Conservation (phyloP, 2,113 vertebrate genomes). For the Bubo blakistoni region DNA sequence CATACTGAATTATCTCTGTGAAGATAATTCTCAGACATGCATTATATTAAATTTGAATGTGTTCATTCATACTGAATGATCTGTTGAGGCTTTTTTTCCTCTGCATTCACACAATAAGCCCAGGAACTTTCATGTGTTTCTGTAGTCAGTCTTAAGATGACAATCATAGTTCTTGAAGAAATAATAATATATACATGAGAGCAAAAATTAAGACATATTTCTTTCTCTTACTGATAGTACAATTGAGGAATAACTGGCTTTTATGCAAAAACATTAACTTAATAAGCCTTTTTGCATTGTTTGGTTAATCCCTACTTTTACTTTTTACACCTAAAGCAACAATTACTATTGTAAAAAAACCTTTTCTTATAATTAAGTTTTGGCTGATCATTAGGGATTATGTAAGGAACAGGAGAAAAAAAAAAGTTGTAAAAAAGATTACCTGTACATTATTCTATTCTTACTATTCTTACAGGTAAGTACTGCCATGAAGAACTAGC, state of each 20-base stretch:
- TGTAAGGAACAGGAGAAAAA: neutral
- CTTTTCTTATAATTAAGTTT: neutral
- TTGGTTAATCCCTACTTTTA: neutral
- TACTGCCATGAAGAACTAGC: neutral
- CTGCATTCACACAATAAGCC: neutral
- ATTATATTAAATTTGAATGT: constrained; percentile 10
- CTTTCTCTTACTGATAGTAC: neutral
- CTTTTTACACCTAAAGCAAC: neutral
- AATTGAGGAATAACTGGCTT: neutral
- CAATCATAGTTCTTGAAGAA: neutral
- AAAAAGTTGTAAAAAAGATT: neutral
- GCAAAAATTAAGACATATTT: neutral
- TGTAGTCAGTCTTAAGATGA: neutral
- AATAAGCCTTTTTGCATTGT: neutral
- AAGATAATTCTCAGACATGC: neutral
- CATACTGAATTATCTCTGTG: neutral
- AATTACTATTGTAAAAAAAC: neutral
- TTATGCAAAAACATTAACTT: neutral
- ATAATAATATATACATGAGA: neutral
- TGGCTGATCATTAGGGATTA: neutral
- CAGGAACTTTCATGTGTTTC: neutral
- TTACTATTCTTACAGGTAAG: neutral
- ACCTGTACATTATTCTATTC: neutral
- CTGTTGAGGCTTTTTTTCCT: neutral
- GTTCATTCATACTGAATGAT: neutral